Base-by-base conservation (phyloP, 2,797 vertebrate genomes). In the Lophotriccus pileatus region DNA sequence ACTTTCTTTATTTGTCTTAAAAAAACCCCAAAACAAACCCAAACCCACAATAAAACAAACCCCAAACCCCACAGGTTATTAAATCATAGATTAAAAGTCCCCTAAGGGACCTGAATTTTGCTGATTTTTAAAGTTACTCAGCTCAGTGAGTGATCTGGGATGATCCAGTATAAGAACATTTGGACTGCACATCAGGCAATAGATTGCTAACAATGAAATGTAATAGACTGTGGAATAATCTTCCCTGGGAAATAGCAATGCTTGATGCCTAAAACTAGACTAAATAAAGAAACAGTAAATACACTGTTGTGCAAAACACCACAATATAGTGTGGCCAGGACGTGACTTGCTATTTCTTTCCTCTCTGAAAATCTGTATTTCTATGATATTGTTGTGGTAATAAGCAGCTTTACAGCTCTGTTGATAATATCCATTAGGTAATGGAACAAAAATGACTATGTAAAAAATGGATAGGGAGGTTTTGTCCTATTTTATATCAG, bases 221-320 rank as follows among this genome's bases (percentile, higher is more conserved):
- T 73, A 83, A 88, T 92, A 84, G 90, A 72, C 52, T 78, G 59
- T 74, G 58, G 52, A 74, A 94, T 70, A 27, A 43, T 88, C 24
- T 94, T 60, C 46, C 52, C 23, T 47, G 36, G 86, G 80, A 91
- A 94, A 66, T 12, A 68, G 30, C 55, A 92, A 32, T 56, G 52
- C 20, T 78, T 84, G 66, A 63, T 84, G 50, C 39, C 58, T 84
- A 73, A 95, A 95, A 52, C 58, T 44, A 69, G 52, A 72, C 14
- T 59, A 83, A 69, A 76, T 73, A 86, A 87, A 94, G 49, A 9
- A 91, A 83, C n/a, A 83, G 50, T 59, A 93, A 90, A 84, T 39
- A 75, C 6, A 10, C 16, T 36, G 43, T 24, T 70, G 46, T 52
- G 39, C 34, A 56, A 39, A 55, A 32, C 34, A 58, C 15, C 43